phyloP scores from a whole-genome alignment of 2,797 vertebrate species.

The Tokudaia tokunoshimensis region DNA sequence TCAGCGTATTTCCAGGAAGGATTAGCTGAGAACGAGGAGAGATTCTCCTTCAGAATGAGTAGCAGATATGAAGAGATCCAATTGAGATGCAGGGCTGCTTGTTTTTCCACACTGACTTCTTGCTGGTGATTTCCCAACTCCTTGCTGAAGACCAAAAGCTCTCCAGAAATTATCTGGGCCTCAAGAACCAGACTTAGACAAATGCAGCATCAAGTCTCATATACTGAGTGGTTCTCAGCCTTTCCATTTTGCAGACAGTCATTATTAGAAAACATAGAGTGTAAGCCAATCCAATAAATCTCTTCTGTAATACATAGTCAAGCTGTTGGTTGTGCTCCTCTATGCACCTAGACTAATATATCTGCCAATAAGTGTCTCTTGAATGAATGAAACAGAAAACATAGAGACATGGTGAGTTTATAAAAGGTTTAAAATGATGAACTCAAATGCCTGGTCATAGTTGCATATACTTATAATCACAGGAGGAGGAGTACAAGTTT shows the following conservation, averaged over 20 bases:
- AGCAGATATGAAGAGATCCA: neutral
- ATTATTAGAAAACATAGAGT: neutral
- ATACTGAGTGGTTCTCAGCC: neutral
- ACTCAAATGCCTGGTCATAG: neutral
- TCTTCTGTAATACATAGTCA: neutral
- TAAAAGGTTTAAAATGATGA: conserved; percentile 45
- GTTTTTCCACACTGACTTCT: neutral
- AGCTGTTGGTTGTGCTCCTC: neutral
- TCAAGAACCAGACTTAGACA: neutral
- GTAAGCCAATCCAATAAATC: neutral
- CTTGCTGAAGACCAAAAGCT: neutral
- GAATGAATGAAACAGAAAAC: neutral
- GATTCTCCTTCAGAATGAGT: neutral
- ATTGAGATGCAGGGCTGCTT: no score
- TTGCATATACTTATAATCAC: neutral
- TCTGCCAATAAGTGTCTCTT: neutral
- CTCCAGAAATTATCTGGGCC: neutral
- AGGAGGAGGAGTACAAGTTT: neutral
- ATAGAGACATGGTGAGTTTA: neutral
- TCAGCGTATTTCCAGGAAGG: neutral
- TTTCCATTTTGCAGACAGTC: neutral
- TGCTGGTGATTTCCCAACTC: neutral
- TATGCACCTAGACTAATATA: neutral
- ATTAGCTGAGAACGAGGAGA: neutral
- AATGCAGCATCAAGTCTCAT: neutral